Percentiles rank a stretch among this genome's conserved stretches.
Evolutionary conservation across 2,797 vertebrate species (phyloP).

Genomic region (Brachyrhaphis roseni): DNA sequence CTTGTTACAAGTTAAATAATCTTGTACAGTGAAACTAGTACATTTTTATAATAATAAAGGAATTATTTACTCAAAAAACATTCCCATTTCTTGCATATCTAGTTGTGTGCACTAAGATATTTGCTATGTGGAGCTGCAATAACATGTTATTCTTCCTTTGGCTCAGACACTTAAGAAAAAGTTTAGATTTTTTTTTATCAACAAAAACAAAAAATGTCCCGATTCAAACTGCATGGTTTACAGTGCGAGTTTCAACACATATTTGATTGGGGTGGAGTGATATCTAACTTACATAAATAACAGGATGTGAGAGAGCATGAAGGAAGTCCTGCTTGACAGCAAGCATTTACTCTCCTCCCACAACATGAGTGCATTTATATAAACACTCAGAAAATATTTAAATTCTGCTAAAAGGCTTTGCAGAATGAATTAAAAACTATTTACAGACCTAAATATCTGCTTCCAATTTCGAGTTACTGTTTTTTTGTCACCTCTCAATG

Average conservation of each 20-base stretch:
- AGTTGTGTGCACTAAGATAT: too few relatives aligned
- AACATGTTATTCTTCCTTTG: not conserved
- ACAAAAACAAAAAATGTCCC: not conserved
- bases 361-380: not conserved
- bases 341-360: constrained; percentile 40
- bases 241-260: not conserved
- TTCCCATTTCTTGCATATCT: too few relatives aligned
- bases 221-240: not conserved
- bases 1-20: too few relatives aligned
- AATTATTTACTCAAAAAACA: too few relatives aligned
- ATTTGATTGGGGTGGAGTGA: constrained; percentile 8
- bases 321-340: constrained; percentile 29
- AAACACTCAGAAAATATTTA: not conserved
- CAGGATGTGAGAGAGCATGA: constrained; percentile 53
- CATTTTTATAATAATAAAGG: too few relatives aligned
- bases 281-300: constrained; percentile 43
- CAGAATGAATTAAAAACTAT: not conserved
- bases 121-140: not conserved
- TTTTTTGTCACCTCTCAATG: not conserved
- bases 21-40: too few relatives aligned
- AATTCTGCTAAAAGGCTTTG: constrained; percentile 18
- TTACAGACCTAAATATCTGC: not conserved
- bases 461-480: not conserved
- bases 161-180: not conserved
- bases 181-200: not conserved